Base-by-base conservation (phyloP, 2,797 vertebrate genomes). In the Stomatorhinus walkeri region DNA sequence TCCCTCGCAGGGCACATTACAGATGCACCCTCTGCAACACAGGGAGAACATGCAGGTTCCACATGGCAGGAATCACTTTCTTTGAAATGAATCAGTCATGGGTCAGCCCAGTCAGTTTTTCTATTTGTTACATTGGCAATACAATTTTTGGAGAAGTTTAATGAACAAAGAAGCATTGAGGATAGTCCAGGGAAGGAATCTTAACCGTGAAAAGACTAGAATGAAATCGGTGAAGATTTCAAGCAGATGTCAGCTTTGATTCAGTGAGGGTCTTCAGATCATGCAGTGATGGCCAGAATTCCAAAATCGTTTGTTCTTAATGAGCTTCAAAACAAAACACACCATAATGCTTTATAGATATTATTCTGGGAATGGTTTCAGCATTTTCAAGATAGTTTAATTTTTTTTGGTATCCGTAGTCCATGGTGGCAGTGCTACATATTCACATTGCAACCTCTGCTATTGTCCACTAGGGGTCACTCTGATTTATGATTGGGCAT, bases 381-480 rank as follows among this genome's bases (percentile, higher is more conserved):
- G 32, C 28, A 68, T 68, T 32, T 68, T 68, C 28, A 68, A 32
- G 10, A 32, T 32, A 68, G 28, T 72, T 72, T 16, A 72, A 72
- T 72, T 72, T n/a, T n/a, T n/a, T n/a, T 81, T 81, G 76, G 36
- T n/a, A 6, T 46, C 40, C 14, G 7, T n/a, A 4, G 2, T n/a
- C 40, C 16, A 9, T 2, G 8, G 5, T 81, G 40, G 19, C 46
- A 81, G 19, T 14, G 28, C 28, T 72, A 48, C 43, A 83, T 83
- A 84, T n/a, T 59, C 32, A 36, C 28, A 9, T 19, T 36, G 52
- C 51, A 87, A 56, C 28, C 32, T 9, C 85, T 59, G 9, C 28
- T 40, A 52, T 59, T 56, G 16, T n/a, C 85, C 85, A 87, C 51
- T 87, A 87, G 85, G 51, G 85, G 85, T 87, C 85, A 87, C 49